phyloP scores from a whole-genome alignment of 1,140 invertebrate genomes.

The Hyles euphorbiae region DNA sequence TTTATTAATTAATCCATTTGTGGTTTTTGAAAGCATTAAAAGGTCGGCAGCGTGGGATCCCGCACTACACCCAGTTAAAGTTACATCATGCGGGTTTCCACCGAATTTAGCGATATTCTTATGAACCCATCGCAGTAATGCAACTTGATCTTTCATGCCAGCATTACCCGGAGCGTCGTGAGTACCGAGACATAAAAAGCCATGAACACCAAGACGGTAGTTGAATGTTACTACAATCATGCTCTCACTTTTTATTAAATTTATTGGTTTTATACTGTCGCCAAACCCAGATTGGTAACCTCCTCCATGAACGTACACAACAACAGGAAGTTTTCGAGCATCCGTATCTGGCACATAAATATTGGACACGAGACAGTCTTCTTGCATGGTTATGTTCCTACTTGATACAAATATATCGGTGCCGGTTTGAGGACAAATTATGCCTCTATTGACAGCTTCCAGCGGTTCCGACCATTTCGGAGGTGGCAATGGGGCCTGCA shows the following conservation, averaged over 20 bases:
- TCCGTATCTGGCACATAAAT: conserved; percentile 41
- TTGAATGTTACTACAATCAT: conserved; percentile 10
- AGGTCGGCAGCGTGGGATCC: conserved; percentile 17
- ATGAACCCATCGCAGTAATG: conserved; percentile 18
- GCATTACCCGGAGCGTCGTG: not conserved
- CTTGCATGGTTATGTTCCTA: conserved; percentile 5
- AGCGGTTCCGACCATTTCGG: conserved; percentile 30
- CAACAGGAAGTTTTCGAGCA: conserved; percentile 40
- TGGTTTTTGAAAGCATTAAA: conserved; percentile 4
- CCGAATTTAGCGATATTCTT: conserved; percentile 11
- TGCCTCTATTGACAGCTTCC: conserved; percentile 27
- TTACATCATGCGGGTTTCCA: conserved; percentile 21
- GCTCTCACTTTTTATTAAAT: conserved; percentile 15
- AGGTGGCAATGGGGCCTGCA: conserved; percentile 32
- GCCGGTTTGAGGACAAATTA: conserved; percentile 28
- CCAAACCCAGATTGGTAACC: conserved; percentile 26
- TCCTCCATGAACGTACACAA: conserved; percentile 43
- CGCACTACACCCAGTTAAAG: conserved; percentile 15
- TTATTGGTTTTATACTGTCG: conserved; percentile 8
- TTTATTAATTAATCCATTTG: conserved; percentile 22
- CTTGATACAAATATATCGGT: not conserved
- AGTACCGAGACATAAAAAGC: conserved; percentile 5
- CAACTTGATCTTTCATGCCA: conserved; percentile 16
- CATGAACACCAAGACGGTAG: conserved; percentile 13
- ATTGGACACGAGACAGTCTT: conserved; percentile 20